Conservation (phyloP, 2,797 vertebrate species). For the Alcedo quadribrachys region DNA sequence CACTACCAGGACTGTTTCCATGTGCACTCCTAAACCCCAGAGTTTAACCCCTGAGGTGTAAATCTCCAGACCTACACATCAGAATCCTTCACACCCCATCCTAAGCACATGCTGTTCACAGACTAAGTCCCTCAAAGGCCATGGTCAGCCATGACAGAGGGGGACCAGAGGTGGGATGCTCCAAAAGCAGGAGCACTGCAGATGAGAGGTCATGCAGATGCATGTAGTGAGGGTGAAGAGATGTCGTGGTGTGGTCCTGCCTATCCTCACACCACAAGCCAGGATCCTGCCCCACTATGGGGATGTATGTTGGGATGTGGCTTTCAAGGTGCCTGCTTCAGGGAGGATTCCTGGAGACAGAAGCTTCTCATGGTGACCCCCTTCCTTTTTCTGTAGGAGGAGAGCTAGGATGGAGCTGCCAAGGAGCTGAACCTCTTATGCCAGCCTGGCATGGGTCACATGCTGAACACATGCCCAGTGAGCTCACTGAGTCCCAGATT, state of each 20-base stretch:
- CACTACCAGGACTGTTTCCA: not conserved
- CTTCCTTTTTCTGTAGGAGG: not conserved
- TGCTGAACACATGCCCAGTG: rapidly evolving
- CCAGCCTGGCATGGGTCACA: rapidly evolving
- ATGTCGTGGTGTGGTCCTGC: not conserved
- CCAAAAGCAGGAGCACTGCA: rapidly evolving
- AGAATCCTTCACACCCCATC: not conserved
- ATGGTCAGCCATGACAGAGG: rapidly evolving
- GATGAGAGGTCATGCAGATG: not conserved
- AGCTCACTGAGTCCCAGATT: not conserved
- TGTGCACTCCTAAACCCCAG: not conserved
- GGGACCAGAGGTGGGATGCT: not conserved
- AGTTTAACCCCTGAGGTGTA: too few species aligned
- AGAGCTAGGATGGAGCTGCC: not conserved
- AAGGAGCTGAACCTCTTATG: not conserved
- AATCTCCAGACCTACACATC: not conserved
- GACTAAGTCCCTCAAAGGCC: not conserved
- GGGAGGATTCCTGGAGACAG: not conserved
- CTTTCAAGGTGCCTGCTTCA: not conserved
- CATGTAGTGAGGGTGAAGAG: not conserved
- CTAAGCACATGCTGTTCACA: rapidly evolving
- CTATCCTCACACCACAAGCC: rapidly evolving
- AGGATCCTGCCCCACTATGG: rapidly evolving
- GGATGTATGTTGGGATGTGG: not conserved
- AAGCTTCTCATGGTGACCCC: not conserved